Conservation (phyloP, 2,113 vertebrate species). For the Urocolius indicus region DNA sequence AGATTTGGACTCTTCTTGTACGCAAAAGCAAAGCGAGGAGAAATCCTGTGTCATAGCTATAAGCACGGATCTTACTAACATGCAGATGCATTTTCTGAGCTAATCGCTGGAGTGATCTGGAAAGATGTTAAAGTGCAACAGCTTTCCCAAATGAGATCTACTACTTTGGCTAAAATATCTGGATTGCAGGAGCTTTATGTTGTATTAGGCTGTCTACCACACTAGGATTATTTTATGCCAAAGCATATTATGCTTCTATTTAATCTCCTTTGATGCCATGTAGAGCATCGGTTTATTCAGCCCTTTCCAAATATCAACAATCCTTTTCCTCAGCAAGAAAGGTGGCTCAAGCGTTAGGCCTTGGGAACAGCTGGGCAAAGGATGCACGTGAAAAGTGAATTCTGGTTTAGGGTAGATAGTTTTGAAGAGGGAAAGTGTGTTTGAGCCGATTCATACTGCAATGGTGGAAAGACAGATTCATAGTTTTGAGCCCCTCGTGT, state of each 20-base stretch:
- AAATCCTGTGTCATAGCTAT: rapidly evolving
- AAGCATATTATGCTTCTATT: not conserved
- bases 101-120: not conserved
- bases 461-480: rapidly evolving
- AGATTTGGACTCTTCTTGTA: rapidly evolving
- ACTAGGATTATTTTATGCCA: not conserved
- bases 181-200: not conserved
- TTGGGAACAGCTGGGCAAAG: not conserved
- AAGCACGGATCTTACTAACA: rapidly evolving
- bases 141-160: not conserved
- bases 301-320: not conserved
- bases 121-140: not conserved
- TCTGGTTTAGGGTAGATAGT: not conserved
- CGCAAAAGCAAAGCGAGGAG: not conserved
- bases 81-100: not conserved
- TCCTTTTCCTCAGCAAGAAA: not conserved
- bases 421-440: not conserved
- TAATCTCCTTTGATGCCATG: not conserved
- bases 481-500: not conserved
- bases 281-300: not conserved
- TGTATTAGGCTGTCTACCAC: not conserved
- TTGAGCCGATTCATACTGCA: not conserved
- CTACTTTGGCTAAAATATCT: not conserved
- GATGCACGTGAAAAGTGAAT: not conserved
- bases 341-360: not conserved